Percentiles rank a stretch among this genome's conserved stretches.
Conservation (phyloP, 2,797 vertebrate species). For the Glyptemys insculpta region DNA sequence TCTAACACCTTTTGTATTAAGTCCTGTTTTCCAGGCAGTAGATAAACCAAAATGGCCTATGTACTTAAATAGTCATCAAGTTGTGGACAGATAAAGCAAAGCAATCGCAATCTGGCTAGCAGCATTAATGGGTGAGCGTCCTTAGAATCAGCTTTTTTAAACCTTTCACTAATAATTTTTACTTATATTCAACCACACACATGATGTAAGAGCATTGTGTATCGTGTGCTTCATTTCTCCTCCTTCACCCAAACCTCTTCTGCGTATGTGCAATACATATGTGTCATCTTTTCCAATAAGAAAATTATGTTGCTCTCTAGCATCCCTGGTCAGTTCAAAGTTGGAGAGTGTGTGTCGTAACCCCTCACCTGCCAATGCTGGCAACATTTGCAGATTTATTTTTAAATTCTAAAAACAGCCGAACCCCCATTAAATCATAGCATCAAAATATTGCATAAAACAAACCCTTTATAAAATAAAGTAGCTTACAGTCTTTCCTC, state of each 20-base stretch:
- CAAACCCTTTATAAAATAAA: background rate
- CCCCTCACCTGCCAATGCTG: background rate
- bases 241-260: background rate
- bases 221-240: background rate
- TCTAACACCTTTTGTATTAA: background rate
- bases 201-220: background rate
- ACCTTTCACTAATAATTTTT: background rate
- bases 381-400: background rate
- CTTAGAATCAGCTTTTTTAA: slow-evolving; percentile 17
- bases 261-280: accelerated
- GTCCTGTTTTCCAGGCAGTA: background rate
- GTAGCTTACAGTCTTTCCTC: background rate
- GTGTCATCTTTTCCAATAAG: background rate
- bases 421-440: background rate
- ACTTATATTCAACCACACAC: background rate
- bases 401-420: background rate
- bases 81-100: background rate
- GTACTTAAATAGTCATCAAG: accelerated
- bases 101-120: background rate
- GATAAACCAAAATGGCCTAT: background rate
- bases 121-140: background rate
- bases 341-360: background rate
- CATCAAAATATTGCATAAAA: background rate
- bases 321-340: background rate
- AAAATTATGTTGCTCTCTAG: background rate